Conservation (phyloP, 2,113 vertebrate genomes). For the Fukomys damarensis region DNA sequence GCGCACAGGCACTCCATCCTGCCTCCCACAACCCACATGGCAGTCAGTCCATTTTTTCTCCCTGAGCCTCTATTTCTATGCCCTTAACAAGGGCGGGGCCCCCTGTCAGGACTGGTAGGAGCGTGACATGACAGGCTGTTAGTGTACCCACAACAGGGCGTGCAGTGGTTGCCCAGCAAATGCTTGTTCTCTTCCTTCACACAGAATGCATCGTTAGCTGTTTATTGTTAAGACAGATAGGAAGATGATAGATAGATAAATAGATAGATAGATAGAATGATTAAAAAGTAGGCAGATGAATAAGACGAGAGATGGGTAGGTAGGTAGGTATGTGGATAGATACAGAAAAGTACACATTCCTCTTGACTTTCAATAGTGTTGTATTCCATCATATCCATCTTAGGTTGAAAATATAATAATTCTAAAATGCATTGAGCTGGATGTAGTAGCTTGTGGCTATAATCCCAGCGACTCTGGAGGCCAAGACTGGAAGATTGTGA, state of each 20-base stretch:
- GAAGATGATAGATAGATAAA: not conserved
- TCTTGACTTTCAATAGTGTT: not conserved
- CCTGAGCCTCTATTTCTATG: not conserved
- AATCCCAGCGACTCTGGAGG: not conserved
- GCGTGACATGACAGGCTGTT: not conserved
- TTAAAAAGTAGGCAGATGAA: not conserved
- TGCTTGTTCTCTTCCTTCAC: not conserved
- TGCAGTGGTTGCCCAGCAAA: not conserved
- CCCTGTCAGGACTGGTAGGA: not conserved
- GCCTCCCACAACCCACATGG: not conserved
- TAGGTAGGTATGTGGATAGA: not conserved
- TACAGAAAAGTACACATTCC: not conserved
- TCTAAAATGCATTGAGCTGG: not conserved
- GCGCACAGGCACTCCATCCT: not conserved
- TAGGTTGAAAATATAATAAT: not conserved
- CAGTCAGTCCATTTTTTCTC: not conserved
- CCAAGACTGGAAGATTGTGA: not conserved
- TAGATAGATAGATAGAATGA: not conserved
- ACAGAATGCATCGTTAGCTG: not conserved
- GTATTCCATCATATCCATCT: not conserved
- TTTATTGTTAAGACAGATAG: not conserved
- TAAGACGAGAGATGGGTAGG: not conserved
- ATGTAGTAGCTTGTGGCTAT: not conserved
- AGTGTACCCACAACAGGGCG: accelerated
- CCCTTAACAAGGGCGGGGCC: accelerated